Conservation (phyloP, 37 sponge, comb jelly and placozoan genomes). For the Halichondria panicea region DNA sequence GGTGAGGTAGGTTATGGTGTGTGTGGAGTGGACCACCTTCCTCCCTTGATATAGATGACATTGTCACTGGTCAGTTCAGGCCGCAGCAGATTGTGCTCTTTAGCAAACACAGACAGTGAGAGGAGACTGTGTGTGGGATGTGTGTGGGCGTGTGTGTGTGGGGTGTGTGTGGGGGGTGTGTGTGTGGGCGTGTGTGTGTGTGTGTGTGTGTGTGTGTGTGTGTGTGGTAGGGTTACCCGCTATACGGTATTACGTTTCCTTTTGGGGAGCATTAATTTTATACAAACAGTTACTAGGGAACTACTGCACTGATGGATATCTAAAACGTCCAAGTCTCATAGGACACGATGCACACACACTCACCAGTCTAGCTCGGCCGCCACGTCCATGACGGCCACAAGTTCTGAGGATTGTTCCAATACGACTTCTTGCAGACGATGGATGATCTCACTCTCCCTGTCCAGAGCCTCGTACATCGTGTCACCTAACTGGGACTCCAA, state of each 20-base stretch:
- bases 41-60: constrained; percentile 76
- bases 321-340: too few relatives aligned
- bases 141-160: too few relatives aligned
- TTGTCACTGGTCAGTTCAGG: constrained; percentile 81
- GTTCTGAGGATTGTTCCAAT: constrained; percentile 60
- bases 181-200: too few relatives aligned
- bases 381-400: constrained; percentile 77
- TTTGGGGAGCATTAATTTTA: too few relatives aligned
- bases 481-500: too few relatives aligned
- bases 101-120: constrained; percentile 82
- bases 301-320: too few relatives aligned
- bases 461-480: too few relatives aligned
- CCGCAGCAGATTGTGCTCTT: constrained; percentile 75
- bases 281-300: too few relatives aligned
- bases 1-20: not conserved
- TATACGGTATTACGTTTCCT: too few relatives aligned
- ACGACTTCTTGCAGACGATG: constrained; percentile 91
- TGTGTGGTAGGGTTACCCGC: too few relatives aligned
- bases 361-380: constrained; percentile 96
- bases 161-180: too few relatives aligned
- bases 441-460: constrained; percentile 92
- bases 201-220: too few relatives aligned
- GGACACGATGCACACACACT: not conserved
- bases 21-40: constrained; percentile 50
- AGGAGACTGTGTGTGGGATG: constrained; percentile 71